Base-by-base conservation (phyloP, 2,113 vertebrate genomes). In the Neoarius graeffei region DNA sequence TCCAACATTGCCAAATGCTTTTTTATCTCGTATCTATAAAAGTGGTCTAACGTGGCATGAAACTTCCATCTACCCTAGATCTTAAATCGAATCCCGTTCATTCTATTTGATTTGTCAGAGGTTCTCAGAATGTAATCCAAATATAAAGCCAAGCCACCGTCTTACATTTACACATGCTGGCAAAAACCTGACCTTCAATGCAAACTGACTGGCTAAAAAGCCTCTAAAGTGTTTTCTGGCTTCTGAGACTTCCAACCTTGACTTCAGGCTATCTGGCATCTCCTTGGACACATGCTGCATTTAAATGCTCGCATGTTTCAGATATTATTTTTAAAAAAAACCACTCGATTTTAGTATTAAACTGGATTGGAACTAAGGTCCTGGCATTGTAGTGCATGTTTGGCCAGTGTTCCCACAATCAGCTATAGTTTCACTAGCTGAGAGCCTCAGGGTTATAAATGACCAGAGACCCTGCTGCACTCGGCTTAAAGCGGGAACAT, bases 141-240 rank as follows among this genome's bases (percentile, higher is more conserved):
- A 90, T 90, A 91, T 85, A 88, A 83, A 88, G 93, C 94, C 94
- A 95, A 95, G 94, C 92, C 93, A 64, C 91, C 80, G 88, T 89
- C 90, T 84, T 89, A 91, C 90, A 89, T 93, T 83, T 91, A 94
- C 92, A 83, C 88, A 92, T 94, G 93, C 91, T 95, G 94, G 95
- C 93, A 94, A 92, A 94, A 91, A 94, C 93, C 91, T 93, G 93
- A 87, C 93, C 91, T 91, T 95, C 93, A 93, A 93, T 90, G 89
- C 91, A 91, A 93, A 93, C 89, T 88, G 91, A 93, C 91, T 93
- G 84, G 91, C 88, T 91, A 84, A 90, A 92, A 90, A 92, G 91
- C 86, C 86, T 91, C 93, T 90, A 92, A 91, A 95, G 92, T 91
- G 93, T 94, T 94, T 91, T 91, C 74, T 89, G 93, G 92, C 90